phyloP scores from a whole-genome alignment of 2,888 invertebrate genomes.

The Caprella mutica region DNA sequence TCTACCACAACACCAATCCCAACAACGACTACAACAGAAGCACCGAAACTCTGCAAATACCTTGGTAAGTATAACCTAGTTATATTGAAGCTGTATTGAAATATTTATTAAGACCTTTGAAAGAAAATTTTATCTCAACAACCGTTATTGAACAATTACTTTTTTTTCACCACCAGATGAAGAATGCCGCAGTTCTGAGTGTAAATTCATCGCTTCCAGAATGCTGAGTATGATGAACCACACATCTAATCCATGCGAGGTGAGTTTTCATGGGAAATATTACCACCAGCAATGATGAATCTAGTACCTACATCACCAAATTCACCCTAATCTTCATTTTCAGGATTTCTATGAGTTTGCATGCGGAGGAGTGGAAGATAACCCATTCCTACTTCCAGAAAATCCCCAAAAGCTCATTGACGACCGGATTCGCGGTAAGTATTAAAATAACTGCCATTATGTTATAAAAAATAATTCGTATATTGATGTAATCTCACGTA shows the following conservation, averaged over 20 bases:
- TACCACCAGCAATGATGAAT: no score
- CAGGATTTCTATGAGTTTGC: conserved; percentile 29
- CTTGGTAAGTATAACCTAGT: no score
- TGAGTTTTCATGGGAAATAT: no score
- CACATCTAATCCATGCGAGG: conserved; percentile 14
- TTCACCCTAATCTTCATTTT: background rate
- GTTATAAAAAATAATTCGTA: background rate
- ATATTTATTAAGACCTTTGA: no score
- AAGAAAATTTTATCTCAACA: no score
- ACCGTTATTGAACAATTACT: no score
- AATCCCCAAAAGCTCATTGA: background rate
- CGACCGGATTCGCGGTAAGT: conserved; percentile 8
- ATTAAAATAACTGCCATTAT: background rate
- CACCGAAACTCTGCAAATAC: no score
- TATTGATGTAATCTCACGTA: no score
- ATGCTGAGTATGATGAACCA: conserved; percentile 24
- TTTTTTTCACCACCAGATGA: background rate
- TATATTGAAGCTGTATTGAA: no score
- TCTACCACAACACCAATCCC: no score
- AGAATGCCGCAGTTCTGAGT: conserved; percentile 11
- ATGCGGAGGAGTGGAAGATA: conserved; percentile 19
- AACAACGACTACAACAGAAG: no score
- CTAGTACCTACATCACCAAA: background rate
- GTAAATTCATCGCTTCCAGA: conserved; percentile 16
- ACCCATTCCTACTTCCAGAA: conserved; percentile 11